Conservation (phyloP, 2,797 vertebrate species). For the Spheniscus humboldti region DNA sequence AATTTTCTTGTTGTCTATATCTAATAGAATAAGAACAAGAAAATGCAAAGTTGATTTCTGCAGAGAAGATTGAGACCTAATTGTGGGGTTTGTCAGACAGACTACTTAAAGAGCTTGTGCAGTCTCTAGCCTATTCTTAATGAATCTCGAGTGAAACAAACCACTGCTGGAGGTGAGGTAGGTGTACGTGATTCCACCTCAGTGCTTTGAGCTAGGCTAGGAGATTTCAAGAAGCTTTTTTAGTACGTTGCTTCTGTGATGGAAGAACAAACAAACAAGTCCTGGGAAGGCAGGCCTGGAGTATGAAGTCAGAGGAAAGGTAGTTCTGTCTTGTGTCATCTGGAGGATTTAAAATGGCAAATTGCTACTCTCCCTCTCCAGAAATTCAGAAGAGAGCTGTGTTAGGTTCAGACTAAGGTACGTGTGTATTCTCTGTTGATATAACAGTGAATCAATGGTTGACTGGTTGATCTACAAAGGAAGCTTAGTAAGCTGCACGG, state of each 20-base stretch:
- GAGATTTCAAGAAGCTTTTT: neutral
- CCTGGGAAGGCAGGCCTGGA: neutral
- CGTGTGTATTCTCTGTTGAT: neutral
- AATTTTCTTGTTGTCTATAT: neutral
- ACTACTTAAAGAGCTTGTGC: neutral
- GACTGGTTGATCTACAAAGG: neutral
- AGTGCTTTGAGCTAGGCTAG: neutral
- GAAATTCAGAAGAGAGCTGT: neutral
- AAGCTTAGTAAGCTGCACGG: neutral
- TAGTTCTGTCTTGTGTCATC: neutral
- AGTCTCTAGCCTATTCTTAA: neutral
- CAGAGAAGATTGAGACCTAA: neutral
- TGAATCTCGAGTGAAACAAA: neutral
- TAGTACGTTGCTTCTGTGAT: neutral
- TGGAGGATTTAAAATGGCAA: neutral
- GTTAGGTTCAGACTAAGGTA: neutral
- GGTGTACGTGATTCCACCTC: neutral
- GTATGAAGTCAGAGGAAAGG: neutral
- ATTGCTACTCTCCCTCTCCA: neutral
- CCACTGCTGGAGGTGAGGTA: neutral
- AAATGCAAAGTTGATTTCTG: neutral
- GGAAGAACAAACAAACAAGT: neutral
- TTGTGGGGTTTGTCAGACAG: neutral
- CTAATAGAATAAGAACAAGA: neutral
- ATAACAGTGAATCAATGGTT: neutral